Percentiles rank a stretch among this genome's conserved stretches.
Conservation (phyloP, 1,140 invertebrate genomes). For the Polypedilum pembai region DNA sequence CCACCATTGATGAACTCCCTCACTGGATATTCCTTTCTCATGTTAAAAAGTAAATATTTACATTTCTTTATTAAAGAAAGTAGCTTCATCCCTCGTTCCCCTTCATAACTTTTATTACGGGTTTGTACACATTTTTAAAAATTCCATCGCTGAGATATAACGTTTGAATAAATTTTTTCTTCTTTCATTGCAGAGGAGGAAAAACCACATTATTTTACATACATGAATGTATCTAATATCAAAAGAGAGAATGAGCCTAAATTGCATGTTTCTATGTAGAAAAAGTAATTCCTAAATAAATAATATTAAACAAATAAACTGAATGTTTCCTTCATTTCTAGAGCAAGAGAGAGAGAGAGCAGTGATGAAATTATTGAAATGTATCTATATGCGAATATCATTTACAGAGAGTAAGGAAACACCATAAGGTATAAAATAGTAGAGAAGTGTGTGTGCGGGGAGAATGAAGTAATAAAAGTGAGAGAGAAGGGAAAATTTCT, state of each 20-base stretch:
- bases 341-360: too few relatives aligned
- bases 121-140: too few relatives aligned
- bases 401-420: background rate
- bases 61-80: background rate
- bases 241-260: background rate
- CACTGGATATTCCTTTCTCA: background rate
- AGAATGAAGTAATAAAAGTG: constrained; percentile 13
- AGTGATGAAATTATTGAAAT: background rate
- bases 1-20: background rate
- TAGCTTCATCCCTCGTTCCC: background rate
- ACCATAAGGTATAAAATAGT: background rate
- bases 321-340: background rate
- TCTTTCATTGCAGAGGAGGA: background rate
- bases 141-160: too few relatives aligned
- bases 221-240: background rate
- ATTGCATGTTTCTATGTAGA: background rate
- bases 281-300: background rate
- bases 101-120: background rate
- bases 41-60: constrained; percentile 26
- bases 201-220: constrained; percentile 27
- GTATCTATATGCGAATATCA: constrained; percentile 1
- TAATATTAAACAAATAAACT: constrained; percentile 29
- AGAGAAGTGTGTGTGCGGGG: background rate
- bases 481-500: background rate
- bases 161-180: too few relatives aligned